Percentiles rank a stretch among this genome's conserved stretches.
phyloP scores from a whole-genome alignment of 2,113 vertebrate species.

The Podocnemis expansa region DNA sequence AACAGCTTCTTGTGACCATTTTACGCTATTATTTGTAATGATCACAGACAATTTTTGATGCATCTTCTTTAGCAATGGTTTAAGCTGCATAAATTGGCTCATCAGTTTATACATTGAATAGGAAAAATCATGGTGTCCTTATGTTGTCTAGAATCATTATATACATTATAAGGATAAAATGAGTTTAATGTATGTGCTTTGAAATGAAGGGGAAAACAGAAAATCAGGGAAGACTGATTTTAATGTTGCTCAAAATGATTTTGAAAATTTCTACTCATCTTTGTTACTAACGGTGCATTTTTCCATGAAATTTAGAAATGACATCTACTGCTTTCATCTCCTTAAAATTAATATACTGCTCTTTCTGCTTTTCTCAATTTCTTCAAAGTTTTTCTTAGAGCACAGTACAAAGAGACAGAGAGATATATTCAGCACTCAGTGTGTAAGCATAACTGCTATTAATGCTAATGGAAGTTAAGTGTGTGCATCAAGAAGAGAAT shows the following conservation, averaged over 20 bases:
- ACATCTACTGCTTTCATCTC: constrained; percentile 74
- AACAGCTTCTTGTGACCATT: constrained; percentile 83
- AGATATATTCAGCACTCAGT: constrained; percentile 62
- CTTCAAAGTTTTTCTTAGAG: constrained; percentile 68
- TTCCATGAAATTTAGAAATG: constrained; percentile 74
- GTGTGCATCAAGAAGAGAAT: constrained; percentile 60
- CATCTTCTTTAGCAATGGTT: constrained; percentile 82
- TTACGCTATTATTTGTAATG: constrained; percentile 82
- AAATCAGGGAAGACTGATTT: constrained; percentile 74
- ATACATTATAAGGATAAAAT: constrained; percentile 82
- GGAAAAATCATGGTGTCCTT: constrained; percentile 72
- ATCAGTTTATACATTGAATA: constrained; percentile 76
- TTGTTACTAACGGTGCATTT: constrained; percentile 69
- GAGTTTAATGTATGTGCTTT: constrained; percentile 78
- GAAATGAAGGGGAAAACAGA: constrained; percentile 75
- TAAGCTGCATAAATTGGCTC: constrained; percentile 83
- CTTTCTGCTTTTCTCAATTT: constrained; percentile 69
- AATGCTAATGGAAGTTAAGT: constrained; percentile 75
- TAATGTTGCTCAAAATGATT: constrained; percentile 77
- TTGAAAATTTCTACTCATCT: constrained; percentile 78
- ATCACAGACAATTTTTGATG: constrained; percentile 83
- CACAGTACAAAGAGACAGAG: constrained; percentile 70
- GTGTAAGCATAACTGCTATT: constrained; percentile 60
- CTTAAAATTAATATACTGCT: constrained; percentile 72
- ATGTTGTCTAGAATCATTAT: constrained; percentile 82